Evolutionary conservation across 2,888 invertebrate species (phyloP), one percentile per base, ranked within the genome.

Genomic region (Synergus laeviventris): DNA sequence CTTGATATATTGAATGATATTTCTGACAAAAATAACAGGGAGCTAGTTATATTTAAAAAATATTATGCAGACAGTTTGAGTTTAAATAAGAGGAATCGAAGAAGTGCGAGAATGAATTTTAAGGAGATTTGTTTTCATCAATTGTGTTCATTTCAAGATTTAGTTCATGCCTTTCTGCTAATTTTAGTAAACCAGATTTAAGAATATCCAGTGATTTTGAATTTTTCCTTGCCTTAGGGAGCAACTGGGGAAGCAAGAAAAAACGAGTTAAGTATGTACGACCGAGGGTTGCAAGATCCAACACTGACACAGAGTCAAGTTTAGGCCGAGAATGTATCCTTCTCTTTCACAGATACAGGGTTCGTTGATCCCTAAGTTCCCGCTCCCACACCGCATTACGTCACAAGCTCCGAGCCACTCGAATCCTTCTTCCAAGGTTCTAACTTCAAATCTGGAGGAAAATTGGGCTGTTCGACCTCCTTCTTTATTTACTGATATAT

Each of bases 371-470:
- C n/a, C 70, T 7, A 21, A n/a, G 21, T 64, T 49, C 45, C 70
- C 70, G 66, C 66, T 66, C 66, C 66, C 66, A 49, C 70, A 70
- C 45, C 31, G 70, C 70, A 45, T 70, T 70, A 70, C 70, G 70
- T 70, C 70, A 66, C 45, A 45, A 56, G 12, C 56, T 56, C 21
- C 21, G 39, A 31, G 12, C 36, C 45, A 9, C 31, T 49, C 42
- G 45, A 70, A 45, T 70, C 45, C 31, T 45, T 70, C 45, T 31
- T 45, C 24, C n/a, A 70, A 70, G 45, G 56, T 21, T 18, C 21
- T n/a, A 38, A 39, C 39, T 18, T 62, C n/a, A 54, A 21, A 54
- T 11, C 9, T 11, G 2, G 9, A 54, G 54, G 3, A 18, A 54
- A 54, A 54, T 18, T 11, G 11, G 14, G 18, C 18, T 18, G 18